phyloP scores from a whole-genome alignment of 2,797 vertebrate genomes.

The Paratrypauchen microcephalus region DNA sequence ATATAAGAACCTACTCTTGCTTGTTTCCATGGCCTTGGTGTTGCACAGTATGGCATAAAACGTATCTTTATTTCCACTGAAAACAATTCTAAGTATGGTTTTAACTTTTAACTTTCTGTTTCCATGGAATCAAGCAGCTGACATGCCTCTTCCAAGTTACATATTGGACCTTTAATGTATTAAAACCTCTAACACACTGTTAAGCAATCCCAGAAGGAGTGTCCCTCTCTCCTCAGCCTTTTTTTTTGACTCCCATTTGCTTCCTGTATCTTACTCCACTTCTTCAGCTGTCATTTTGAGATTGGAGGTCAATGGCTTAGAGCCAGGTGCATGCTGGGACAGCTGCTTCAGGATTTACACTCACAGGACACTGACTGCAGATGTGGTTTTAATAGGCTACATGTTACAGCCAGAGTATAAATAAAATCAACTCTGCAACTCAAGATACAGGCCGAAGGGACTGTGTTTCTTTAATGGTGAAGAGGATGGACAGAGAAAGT shows the following conservation, averaged over 20 bases:
- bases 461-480: neutral
- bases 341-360: constrained; percentile 71
- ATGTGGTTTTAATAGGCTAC: constrained; percentile 52
- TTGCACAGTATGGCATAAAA: too few relatives aligned
- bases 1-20: too few relatives aligned
- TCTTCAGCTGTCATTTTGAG: constrained; percentile 68
- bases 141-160: too few relatives aligned
- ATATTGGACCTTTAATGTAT: neutral
- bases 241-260: constrained; percentile 66
- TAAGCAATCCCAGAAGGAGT: constrained; percentile 16
- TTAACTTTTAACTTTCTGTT: too few relatives aligned
- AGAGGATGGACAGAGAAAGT: neutral
- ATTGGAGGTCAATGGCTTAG: constrained; percentile 67
- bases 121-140: constrained; percentile 3
- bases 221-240: constrained; percentile 22
- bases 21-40: too few relatives aligned
- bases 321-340: constrained; percentile 75
- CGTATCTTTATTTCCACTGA: too few relatives aligned
- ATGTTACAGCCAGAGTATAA: neutral
- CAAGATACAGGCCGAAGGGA: too few relatives aligned
- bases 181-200: constrained; percentile 21
- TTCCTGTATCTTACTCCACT: constrained; percentile 47
- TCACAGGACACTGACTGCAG: constrained; percentile 50
- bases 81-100: too few relatives aligned
- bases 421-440: constrained; percentile 7